These are phyloP conservation scores for Chaitophorus viminalis DNA, from an alignment of 2,888 invertebrate genomes.

Conservation along the genomic window DNA sequence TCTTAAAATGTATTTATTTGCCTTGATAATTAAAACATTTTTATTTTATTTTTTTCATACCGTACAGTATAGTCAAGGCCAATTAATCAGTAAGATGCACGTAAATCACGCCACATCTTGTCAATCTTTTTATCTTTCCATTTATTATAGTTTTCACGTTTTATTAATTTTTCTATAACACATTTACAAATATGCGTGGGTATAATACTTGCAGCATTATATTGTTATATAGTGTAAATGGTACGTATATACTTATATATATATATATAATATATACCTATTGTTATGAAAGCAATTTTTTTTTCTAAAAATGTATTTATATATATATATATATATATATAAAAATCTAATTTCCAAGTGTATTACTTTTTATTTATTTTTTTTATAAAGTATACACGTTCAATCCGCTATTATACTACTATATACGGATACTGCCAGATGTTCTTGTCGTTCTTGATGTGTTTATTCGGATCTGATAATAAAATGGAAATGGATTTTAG, in stretches of 20 bases:
- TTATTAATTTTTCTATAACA: neutral
- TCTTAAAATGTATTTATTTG: slow-evolving; percentile 16
- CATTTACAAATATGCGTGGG: neutral
- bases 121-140: neutral
- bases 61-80: neutral
- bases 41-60: slow-evolving; percentile 10
- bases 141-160: neutral
- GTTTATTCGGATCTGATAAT: slow-evolving; percentile 33
- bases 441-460: slow-evolving; percentile 22
- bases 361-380: neutral
- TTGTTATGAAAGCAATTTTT: neutral
- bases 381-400: neutral
- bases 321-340: no score
- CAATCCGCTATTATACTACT: neutral
- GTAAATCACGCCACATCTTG: neutral
- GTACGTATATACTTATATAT: neutral
- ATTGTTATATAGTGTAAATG: no score
- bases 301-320: neutral
- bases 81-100: slow-evolving; percentile 25
- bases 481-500: slow-evolving; percentile 26
- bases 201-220: no score
- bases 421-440: neutral
- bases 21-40: slow-evolving; percentile 34
- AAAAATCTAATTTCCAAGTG: neutral
- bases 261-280: neutral